These are phyloP conservation scores for Zaprionus vittiger DNA, from an alignment of 1,140 invertebrate genomes.

Conservation along the genomic window DNA sequence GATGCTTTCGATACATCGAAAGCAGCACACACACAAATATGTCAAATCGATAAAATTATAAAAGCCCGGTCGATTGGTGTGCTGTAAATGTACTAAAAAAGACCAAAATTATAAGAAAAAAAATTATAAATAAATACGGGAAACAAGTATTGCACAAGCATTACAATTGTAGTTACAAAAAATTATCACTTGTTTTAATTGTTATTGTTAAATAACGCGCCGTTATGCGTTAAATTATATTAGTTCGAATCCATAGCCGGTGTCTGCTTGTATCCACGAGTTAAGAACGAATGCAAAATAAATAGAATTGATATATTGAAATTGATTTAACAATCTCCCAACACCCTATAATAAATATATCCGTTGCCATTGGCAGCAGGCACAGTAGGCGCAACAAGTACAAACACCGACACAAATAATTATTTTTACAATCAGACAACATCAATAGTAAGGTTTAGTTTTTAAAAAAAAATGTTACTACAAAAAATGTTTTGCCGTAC, in stretches of 20 bases:
- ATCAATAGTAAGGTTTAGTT: neutral
- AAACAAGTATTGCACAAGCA: constrained; percentile 49
- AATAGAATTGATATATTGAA: constrained; percentile 39
- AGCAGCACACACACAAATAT: constrained; percentile 25
- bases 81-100: constrained; percentile 24
- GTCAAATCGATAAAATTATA: constrained; percentile 32
- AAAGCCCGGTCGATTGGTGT: constrained; percentile 1
- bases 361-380: constrained; percentile 60
- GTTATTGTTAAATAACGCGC: constrained; percentile 35
- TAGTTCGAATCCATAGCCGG: constrained; percentile 25
- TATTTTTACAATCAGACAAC: neutral
- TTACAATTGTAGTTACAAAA: neutral
- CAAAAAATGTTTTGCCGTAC: constrained; percentile 57
- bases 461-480: constrained; percentile 46
- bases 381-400: constrained; percentile 40
- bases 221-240: constrained; percentile 43
- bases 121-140: constrained; percentile 25
- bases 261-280: constrained; percentile 42
- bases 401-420: neutral
- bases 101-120: constrained; percentile 2
- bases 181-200: constrained; percentile 20
- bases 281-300: constrained; percentile 60
- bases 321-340: constrained; percentile 63
- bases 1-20: constrained; percentile 44
- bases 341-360: constrained; percentile 23